Evolutionary conservation across 2,113 vertebrate species (phyloP).

Genomic region (Carollia perspicillata): DNA sequence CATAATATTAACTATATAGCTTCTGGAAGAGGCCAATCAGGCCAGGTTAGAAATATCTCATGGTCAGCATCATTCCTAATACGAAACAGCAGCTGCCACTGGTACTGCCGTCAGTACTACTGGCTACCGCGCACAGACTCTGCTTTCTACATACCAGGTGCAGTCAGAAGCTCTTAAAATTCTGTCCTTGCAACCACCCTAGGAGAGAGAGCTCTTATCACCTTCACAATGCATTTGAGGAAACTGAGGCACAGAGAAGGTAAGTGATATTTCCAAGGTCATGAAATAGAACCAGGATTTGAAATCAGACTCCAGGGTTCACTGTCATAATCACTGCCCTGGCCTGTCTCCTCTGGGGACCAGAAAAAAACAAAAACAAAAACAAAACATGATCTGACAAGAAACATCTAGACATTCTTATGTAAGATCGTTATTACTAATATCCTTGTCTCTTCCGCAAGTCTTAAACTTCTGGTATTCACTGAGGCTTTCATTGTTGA

Average conservation of each 20-base stretch:
- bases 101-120: too few species aligned
- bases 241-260: background rate
- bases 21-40: background rate
- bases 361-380: background rate
- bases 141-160: background rate
- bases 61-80: background rate
- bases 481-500: background rate
- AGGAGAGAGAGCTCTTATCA: background rate
- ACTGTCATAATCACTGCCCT: background rate
- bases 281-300: background rate
- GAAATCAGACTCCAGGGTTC: background rate
- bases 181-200: background rate
- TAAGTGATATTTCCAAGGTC: background rate
- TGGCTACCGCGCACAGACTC: background rate
- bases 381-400: background rate
- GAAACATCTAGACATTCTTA: background rate
- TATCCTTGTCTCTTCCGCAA: background rate
- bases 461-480: background rate
- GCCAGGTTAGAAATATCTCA: background rate
- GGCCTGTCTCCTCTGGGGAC: background rate
- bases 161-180: background rate
- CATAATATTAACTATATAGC: background rate
- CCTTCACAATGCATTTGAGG: background rate
- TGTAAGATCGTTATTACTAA: background rate
- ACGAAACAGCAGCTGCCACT: background rate